phyloP scores from a whole-genome alignment of 2,113 vertebrate genomes.

The Xyrauchen texanus region DNA sequence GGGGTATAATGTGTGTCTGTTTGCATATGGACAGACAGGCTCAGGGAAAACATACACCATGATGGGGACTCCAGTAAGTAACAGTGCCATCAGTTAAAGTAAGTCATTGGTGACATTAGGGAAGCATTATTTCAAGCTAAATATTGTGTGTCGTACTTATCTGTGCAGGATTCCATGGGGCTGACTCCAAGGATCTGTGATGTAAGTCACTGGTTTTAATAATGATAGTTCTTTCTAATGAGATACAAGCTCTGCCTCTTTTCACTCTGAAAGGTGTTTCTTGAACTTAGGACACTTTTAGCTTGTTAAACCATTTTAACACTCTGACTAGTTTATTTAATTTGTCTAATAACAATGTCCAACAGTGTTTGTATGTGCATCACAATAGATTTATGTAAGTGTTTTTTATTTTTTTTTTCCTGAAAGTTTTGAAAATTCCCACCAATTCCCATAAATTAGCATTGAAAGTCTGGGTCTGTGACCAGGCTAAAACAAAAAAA shows the following conservation, averaged over 20 bases:
- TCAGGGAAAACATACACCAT: conserved; percentile 98
- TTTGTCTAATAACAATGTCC: no score
- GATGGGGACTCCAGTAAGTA: conserved; percentile 93
- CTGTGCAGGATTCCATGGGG: conserved; percentile 84
- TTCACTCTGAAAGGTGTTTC: background rate
- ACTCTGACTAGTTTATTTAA: no score
- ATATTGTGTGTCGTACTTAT: conserved; percentile 10
- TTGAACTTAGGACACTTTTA: no score
- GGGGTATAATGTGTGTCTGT: conserved; percentile 97
- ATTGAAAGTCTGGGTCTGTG: no score
- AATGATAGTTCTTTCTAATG: background rate
- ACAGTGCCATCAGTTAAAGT: background rate
- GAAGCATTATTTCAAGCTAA: background rate
- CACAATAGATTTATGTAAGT: no score
- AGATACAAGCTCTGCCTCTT: background rate
- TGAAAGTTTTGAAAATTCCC: no score
- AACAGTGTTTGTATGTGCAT: no score
- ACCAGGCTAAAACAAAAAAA: no score
- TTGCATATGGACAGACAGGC: conserved; percentile 97
- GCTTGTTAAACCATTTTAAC: no score
- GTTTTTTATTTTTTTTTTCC: no score
- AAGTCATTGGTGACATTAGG: background rate
- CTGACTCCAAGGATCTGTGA: conserved; percentile 96
- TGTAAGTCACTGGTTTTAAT: conserved; percentile 69
- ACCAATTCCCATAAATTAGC: no score